Percentiles rank a stretch among this genome's conserved stretches.
These are phyloP conservation scores for Drosophila navojoa DNA, from an alignment of 1,140 invertebrate species.

Conservation along the genomic window DNA sequence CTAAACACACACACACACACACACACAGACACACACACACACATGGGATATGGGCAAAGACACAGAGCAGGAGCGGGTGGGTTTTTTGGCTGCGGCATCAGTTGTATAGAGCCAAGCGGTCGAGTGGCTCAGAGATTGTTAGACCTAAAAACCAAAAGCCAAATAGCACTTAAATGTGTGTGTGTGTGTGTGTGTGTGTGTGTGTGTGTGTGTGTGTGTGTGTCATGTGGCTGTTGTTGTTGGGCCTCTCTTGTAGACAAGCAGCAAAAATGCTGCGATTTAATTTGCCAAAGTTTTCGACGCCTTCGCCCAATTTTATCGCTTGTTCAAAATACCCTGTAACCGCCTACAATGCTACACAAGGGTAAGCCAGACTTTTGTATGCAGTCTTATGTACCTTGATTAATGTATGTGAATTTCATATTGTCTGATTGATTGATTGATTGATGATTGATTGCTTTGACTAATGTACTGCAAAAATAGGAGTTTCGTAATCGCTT, in stretches of 20 bases:
- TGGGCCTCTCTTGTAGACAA: constrained; percentile 11
- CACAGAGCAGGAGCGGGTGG: background rate
- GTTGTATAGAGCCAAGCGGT: constrained; percentile 24
- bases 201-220: constrained; percentile 5
- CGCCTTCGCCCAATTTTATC: constrained; percentile 63
- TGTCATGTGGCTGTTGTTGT: constrained; percentile 17
- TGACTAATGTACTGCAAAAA: too few species aligned
- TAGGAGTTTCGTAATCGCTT: too few species aligned
- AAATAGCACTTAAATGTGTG: constrained; percentile 28
- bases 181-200: background rate
- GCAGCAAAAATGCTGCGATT: constrained; percentile 56
- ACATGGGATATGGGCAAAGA: background rate
- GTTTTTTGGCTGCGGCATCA: constrained; percentile 1
- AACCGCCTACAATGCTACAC: background rate
- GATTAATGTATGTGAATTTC: too few species aligned
- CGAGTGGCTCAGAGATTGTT: constrained; percentile 42
- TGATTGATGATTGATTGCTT: too few species aligned
- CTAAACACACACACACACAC: constrained; percentile 26
- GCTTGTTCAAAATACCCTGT: constrained; percentile 55
- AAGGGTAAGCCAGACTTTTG: background rate
- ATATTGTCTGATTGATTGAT: too few species aligned
- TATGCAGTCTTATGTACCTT: background rate
- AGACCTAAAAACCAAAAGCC: constrained; percentile 31
- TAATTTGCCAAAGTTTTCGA: constrained; percentile 71
- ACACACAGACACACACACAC: constrained; percentile 26